Conservation (phyloP, 2,113 vertebrate species). For the Dipodomys ordii region DNA sequence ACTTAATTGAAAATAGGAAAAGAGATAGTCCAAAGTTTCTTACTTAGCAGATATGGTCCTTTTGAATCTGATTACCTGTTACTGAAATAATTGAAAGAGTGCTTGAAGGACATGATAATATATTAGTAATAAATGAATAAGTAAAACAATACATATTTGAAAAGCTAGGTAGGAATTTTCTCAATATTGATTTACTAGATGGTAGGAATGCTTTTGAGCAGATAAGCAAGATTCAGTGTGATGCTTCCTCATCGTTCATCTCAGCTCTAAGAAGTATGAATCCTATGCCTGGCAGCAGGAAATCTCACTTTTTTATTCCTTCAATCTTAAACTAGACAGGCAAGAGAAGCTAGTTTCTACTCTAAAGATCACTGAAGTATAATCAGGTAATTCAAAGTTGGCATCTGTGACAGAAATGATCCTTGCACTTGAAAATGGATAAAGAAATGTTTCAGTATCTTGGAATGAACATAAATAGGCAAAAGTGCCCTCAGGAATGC, state of each 20-base stretch:
- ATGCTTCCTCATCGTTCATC: too few relatives aligned
- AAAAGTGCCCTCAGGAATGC: neutral
- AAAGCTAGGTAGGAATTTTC: neutral
- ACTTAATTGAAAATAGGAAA: neutral
- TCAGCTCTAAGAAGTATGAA: neutral
- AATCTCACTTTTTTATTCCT: neutral
- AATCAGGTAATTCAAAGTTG: neutral
- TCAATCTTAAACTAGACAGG: neutral
- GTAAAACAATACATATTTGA: neutral
- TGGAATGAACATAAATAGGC: neutral
- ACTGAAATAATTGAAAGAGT: conserved; percentile 22
- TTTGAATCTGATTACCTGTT: conserved; percentile 42
- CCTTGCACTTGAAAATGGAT: neutral
- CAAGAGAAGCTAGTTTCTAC: conserved; percentile 12
- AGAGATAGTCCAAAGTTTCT: conserved; percentile 8
- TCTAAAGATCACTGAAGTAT: neutral
- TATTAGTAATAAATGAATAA: neutral
- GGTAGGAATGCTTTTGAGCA: neutral
- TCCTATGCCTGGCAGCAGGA: neutral
- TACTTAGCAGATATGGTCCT: neutral
- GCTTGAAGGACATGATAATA: neutral
- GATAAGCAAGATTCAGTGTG: neutral
- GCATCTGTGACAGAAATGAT: conserved; percentile 12
- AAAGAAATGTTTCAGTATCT: conserved; percentile 35
- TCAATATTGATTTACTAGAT: neutral